Conservation (phyloP, 2,888 invertebrate species). For the Caenorhabditis panamensis region DNA sequence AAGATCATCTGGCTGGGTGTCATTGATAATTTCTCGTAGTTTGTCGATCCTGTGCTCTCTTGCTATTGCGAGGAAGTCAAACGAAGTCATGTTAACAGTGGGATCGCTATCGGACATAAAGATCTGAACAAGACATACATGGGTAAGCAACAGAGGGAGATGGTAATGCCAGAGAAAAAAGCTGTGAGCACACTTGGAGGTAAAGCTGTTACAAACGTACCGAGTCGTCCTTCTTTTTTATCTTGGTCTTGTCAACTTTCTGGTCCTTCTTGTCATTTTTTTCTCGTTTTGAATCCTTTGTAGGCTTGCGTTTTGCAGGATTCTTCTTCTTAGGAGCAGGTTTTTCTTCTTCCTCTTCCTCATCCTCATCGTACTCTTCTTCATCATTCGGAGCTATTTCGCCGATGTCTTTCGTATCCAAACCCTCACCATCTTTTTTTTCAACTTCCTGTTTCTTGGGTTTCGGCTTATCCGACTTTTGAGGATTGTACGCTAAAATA, state of each 20-base stretch:
- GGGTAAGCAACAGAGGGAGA: conserved; percentile 22
- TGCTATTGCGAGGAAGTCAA: conserved; percentile 25
- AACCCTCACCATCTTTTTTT: background rate
- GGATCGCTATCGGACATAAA: conserved; percentile 2
- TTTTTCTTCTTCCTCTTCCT: background rate
- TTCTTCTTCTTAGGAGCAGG: background rate
- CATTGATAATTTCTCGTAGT: conserved; percentile 36
- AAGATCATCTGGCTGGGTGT: conserved; percentile 13
- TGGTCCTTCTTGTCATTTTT: background rate
- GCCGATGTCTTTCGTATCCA: background rate
- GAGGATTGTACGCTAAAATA: background rate
- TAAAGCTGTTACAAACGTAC: background rate
- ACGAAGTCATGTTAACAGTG: conserved; percentile 39
- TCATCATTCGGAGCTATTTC: background rate
- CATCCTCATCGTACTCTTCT: background rate
- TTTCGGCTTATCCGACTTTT: conserved; percentile 12
- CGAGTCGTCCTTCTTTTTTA: conserved; percentile 3
- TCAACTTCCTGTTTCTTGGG: background rate
- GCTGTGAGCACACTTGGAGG: background rate
- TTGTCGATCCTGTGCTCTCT: conserved; percentile 36
- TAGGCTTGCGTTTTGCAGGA: background rate
- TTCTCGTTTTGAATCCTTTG: conserved; percentile 1
- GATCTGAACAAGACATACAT: conserved; percentile 40
- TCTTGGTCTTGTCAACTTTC: conserved; percentile 8
- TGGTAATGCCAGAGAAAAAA: background rate